Evolutionary conservation across 2,113 vertebrate species (phyloP).

Genomic region (Colius striatus): DNA sequence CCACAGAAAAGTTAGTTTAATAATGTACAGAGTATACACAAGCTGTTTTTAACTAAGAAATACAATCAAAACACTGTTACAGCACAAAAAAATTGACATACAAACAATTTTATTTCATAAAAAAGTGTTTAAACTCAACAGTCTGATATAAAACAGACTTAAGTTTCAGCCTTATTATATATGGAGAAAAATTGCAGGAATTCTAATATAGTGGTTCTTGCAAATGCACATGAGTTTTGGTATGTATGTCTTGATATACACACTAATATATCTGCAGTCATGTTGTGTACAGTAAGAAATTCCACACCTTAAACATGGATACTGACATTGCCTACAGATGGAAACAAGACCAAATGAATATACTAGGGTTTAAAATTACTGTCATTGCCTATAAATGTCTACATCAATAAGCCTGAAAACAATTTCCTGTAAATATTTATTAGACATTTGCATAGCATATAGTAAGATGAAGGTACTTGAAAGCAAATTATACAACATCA

Average conservation of each 20-base stretch:
- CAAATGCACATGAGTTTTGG: background rate
- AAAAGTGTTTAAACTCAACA: background rate
- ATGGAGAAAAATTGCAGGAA: background rate
- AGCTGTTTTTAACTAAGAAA: background rate
- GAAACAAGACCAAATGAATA: background rate
- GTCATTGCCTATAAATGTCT: background rate
- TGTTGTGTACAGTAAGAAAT: background rate
- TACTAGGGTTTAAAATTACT: background rate
- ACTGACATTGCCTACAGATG: background rate
- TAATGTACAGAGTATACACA: background rate
- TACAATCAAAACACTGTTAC: background rate
- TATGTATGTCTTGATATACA: background rate
- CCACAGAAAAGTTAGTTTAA: background rate
- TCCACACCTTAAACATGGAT: background rate
- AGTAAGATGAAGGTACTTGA: background rate
- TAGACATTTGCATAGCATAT: background rate
- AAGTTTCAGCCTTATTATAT: background rate
- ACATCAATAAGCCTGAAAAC: background rate
- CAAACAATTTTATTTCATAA: background rate
- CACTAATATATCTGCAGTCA: background rate
- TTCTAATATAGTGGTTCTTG: background rate
- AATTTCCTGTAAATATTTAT: background rate
- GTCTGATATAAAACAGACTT: background rate
- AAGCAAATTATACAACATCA: background rate
- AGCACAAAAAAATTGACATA: background rate